phyloP scores from a whole-genome alignment of 2,797 vertebrate species.

The Anguilla pacifica region DNA sequence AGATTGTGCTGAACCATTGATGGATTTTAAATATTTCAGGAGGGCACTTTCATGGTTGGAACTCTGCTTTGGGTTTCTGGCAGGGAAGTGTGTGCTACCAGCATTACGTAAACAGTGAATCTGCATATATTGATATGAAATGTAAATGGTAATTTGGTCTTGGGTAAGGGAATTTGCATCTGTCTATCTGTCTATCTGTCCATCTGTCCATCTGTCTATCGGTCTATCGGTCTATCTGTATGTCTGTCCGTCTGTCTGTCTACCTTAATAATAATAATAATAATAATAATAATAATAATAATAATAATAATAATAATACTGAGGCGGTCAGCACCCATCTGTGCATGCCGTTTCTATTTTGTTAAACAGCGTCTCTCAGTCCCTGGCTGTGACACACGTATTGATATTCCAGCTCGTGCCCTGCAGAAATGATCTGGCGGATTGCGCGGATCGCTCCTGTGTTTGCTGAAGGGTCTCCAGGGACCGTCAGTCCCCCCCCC shows the following conservation, averaged over 20 bases:
- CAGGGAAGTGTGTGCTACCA: conserved; percentile 13
- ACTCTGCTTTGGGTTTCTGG: conserved; percentile 37
- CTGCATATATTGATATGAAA: background rate
- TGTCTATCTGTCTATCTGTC: background rate
- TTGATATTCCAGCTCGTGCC: background rate
- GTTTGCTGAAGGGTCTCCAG: conserved; percentile 43
- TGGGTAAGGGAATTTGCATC: background rate
- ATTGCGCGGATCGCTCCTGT: background rate
- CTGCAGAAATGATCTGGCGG: background rate
- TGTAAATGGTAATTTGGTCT: background rate
- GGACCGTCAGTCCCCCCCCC: conserved; percentile 42
- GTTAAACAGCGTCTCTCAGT: background rate
- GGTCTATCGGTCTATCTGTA: too few relatives aligned
- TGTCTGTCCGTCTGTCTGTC: background rate
- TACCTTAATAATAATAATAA: background rate
- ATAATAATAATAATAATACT: background rate
- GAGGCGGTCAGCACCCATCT: background rate
- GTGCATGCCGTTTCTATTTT: background rate
- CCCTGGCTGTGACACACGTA: background rate
- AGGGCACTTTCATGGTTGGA: conserved; percentile 63
- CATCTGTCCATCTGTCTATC: background rate
- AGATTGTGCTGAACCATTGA: conserved; percentile 11
- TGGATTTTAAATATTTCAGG: conserved; percentile 70
- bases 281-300: background rate
- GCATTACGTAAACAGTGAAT: conserved; percentile 10